phyloP scores from a whole-genome alignment of 2,113 vertebrate species.

The Collichthys lucidus region DNA sequence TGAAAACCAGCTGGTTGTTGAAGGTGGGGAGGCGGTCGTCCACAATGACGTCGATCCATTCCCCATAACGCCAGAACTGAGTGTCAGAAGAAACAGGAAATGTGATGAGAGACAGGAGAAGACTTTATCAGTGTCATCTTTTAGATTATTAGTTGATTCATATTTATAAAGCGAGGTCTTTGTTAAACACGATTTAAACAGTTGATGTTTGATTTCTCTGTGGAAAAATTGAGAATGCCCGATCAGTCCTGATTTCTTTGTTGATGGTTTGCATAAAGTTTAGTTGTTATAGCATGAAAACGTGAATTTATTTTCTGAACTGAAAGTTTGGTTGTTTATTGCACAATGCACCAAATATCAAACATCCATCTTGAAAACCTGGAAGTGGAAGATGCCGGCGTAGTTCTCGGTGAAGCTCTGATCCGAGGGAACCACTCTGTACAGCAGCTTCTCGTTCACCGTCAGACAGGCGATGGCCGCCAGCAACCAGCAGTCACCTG shows the following conservation, averaged over 20 bases:
- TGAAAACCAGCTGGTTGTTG: constrained; percentile 95
- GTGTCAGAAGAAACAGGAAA: neutral
- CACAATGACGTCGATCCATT: constrained; percentile 95
- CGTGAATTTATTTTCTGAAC: neutral
- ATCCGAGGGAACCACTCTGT: constrained; percentile 93
- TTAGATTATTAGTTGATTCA: neutral
- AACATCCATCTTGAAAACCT: constrained; percentile 81
- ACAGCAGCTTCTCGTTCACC: constrained; percentile 92
- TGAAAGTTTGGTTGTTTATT: neutral
- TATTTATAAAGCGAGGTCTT: neutral
- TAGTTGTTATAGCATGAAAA: no score
- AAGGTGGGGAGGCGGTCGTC: constrained; percentile 96
- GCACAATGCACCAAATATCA: neutral
- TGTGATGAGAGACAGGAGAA: neutral
- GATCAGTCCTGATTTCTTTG: no score
- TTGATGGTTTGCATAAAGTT: no score
- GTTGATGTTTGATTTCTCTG: no score
- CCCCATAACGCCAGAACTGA: constrained; percentile 98
- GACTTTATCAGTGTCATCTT: neutral
- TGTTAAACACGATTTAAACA: no score
- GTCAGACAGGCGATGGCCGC: constrained; percentile 98
- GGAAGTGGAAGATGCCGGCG: constrained; percentile 98
- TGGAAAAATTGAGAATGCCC: no score
- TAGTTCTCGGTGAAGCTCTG: constrained; percentile 96
- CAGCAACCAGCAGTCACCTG: constrained; percentile 99